Evolutionary conservation across 2,888 invertebrate species (phyloP).

Genomic region (Nomada fabriciana): DNA sequence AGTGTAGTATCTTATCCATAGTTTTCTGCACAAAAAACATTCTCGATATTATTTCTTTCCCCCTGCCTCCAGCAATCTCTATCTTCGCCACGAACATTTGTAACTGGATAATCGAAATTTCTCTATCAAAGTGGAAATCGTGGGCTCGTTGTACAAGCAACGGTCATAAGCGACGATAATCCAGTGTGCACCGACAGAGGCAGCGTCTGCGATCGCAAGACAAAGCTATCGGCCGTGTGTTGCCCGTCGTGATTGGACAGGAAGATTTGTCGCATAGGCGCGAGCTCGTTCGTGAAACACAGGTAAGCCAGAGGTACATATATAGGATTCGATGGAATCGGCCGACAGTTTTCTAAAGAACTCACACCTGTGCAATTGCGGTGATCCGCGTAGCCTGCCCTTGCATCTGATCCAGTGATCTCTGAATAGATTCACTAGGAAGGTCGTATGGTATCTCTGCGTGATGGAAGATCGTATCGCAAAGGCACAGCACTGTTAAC

Average conservation of each 20-base stretch:
- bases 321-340: constrained; percentile 30
- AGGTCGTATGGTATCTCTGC: neutral
- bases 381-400: constrained; percentile 16
- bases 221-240: constrained; percentile 52
- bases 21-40: neutral
- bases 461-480: constrained; percentile 25
- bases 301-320: neutral
- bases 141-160: neutral
- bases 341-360: neutral
- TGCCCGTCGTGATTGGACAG: constrained; percentile 64
- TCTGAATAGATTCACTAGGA: neutral
- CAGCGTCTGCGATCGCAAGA: constrained; percentile 29
- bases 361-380: neutral
- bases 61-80: neutral
- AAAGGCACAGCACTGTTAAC: constrained; percentile 26
- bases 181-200: constrained; percentile 6
- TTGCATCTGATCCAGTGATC: neutral
- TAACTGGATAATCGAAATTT: constrained; percentile 1
- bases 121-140: constrained; percentile 1
- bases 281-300: constrained; percentile 8
- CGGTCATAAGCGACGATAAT: constrained; percentile 14
- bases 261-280: constrained; percentile 60
- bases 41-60: neutral
- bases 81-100: neutral
- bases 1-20: neutral